Percentiles rank a stretch among this genome's conserved stretches.
Evolutionary conservation across 2,888 invertebrate genomes (phyloP).

Genomic region (Lordiphosa fenestrarum): DNA sequence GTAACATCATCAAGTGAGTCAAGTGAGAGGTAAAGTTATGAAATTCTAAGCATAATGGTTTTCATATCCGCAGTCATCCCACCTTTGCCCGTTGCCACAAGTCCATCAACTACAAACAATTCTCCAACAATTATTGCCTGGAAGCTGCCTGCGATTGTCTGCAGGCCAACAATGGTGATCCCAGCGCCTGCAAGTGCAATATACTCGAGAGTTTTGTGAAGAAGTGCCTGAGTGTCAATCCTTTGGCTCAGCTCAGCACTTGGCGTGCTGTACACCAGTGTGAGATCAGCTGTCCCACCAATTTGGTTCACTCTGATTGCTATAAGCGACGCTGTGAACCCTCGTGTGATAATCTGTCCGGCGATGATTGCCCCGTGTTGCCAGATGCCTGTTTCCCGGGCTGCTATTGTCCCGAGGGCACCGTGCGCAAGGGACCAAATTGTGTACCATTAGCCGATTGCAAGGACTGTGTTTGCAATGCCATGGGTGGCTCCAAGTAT

Average conservation of each 20-base stretch:
- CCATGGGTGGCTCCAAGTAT: slow-evolving; percentile 90
- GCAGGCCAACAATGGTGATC: slow-evolving; percentile 81
- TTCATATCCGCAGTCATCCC: slow-evolving; percentile 81
- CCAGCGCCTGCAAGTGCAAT: slow-evolving; percentile 85
- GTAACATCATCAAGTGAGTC: slow-evolving; percentile 85
- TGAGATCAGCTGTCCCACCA: slow-evolving; percentile 87
- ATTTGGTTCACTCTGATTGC: slow-evolving; percentile 91
- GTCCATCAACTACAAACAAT: slow-evolving; percentile 85
- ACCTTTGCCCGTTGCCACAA: slow-evolving; percentile 85
- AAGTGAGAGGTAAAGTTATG: background rate
- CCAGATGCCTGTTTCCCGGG: slow-evolving; percentile 89
- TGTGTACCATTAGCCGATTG: slow-evolving; percentile 88
- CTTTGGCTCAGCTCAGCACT: slow-evolving; percentile 84
- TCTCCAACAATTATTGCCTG: slow-evolving; percentile 85
- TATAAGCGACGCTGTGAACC: slow-evolving; percentile 90
- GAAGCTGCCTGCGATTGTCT: slow-evolving; percentile 89
- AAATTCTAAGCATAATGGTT: background rate
- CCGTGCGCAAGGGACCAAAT: slow-evolving; percentile 84
- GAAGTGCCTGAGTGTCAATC: slow-evolving; percentile 86
- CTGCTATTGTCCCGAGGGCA: slow-evolving; percentile 91
- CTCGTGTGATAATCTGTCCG: slow-evolving; percentile 85
- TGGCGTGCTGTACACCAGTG: slow-evolving; percentile 88
- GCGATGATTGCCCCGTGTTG: slow-evolving; percentile 83
- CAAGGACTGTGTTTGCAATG: slow-evolving; percentile 88
- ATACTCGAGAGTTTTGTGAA: slow-evolving; percentile 87